A percentile compares a stretch with the other conserved stretches of the same genome.
Conservation (phyloP, 2,888 invertebrate genomes). For the Chrysomela aeneicollis region DNA sequence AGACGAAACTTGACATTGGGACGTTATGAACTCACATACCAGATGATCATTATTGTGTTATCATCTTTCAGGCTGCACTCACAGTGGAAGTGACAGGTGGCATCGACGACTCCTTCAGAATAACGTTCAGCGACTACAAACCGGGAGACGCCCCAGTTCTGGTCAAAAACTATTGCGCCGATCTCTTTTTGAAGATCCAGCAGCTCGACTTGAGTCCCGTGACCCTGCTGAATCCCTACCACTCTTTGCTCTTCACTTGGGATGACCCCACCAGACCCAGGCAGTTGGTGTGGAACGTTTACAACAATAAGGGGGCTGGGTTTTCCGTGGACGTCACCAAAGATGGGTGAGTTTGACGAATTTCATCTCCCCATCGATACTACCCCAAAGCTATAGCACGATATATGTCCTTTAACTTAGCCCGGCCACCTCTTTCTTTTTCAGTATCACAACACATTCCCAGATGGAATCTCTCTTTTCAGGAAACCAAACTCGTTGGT, state of each 20-base stretch:
- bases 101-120: constrained; percentile 74
- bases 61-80: constrained; percentile 71
- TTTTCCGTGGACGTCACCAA: constrained; percentile 76
- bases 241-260: constrained; percentile 84
- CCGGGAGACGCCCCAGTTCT: constrained; percentile 83
- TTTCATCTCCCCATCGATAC: no score
- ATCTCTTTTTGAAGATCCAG: constrained; percentile 80
- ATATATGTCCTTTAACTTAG: no score
- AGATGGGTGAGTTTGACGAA: constrained; percentile 64
- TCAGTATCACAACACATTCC: no score
- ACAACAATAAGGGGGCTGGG: constrained; percentile 78
- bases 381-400: no score
- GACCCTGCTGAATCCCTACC: constrained; percentile 77
- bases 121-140: constrained; percentile 78
- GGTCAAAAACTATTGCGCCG: constrained; percentile 84
- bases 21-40: no score
- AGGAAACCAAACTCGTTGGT: no score
- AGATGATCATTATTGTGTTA: no score
- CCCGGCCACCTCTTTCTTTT: no score
- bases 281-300: constrained; percentile 81
- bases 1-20: no score
- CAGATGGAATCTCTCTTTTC: no score
- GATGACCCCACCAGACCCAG: constrained; percentile 81
- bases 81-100: constrained; percentile 79
- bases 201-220: constrained; percentile 72